These are phyloP conservation scores for Psammodynastes pulverulentus DNA, from an alignment of 2,113 vertebrate genomes.

Conservation along the genomic window DNA sequence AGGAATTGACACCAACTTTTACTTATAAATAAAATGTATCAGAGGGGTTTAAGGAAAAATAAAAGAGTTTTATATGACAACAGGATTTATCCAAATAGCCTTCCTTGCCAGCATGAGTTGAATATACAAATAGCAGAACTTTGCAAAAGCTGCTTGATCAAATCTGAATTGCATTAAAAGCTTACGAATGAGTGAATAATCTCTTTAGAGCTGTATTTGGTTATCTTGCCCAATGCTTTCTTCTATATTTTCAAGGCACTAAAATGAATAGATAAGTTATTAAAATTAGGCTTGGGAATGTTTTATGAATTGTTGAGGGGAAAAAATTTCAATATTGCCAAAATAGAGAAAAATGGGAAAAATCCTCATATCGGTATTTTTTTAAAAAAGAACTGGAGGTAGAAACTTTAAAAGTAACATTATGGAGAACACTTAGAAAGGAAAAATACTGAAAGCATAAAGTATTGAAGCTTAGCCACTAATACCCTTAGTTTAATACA, in stretches of 20 bases:
- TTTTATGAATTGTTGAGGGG: neutral
- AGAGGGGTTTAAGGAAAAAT: neutral
- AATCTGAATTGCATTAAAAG: conserved; percentile 5
- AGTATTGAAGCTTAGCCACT: neutral
- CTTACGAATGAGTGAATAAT: conserved; percentile 4
- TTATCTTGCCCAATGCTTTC: neutral
- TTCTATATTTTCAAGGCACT: conserved; percentile 20
- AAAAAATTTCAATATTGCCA: neutral
- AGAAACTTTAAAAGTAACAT: neutral
- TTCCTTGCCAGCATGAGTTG: neutral
- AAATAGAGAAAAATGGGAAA: neutral
- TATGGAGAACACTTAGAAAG: neutral
- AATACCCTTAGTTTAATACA: neutral
- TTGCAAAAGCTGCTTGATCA: neutral
- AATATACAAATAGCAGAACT: neutral
- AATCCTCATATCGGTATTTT: neutral
- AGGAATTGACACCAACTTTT: neutral
- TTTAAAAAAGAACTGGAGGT: neutral
- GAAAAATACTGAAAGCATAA: neutral
- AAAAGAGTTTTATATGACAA: neutral
- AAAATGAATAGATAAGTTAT: conserved; percentile 23
- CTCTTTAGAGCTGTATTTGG: neutral
- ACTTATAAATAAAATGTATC: neutral
- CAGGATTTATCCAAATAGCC: neutral
- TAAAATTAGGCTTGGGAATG: neutral